Conservation (phyloP, 2,797 vertebrate genomes). For the Borostomias antarcticus region DNA sequence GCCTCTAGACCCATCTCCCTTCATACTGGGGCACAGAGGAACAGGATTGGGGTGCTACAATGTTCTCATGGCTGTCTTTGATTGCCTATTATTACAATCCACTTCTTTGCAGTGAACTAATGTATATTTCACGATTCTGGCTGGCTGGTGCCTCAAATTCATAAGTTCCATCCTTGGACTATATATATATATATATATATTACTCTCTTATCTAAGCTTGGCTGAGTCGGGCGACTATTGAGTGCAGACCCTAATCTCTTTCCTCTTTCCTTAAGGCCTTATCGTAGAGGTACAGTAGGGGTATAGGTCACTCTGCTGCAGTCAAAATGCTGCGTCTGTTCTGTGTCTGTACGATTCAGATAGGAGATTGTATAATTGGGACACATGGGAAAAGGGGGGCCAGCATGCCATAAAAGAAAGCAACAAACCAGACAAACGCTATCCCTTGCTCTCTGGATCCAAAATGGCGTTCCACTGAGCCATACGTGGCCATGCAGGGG, state of each 20-base stretch:
- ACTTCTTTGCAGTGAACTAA: conserved; percentile 21
- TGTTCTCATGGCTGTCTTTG: conserved; percentile 23
- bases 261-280: too few species aligned
- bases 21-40: conserved; percentile 59
- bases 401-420: conserved; percentile 63
- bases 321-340: conserved; percentile 40
- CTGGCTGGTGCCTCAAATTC: too few species aligned
- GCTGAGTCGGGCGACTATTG: conserved; percentile 19
- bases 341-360: conserved; percentile 40
- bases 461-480: conserved; percentile 50
- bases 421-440: conserved; percentile 51
- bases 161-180: too few species aligned
- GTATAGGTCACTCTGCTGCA: conserved; percentile 27
- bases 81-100: conserved; percentile 32
- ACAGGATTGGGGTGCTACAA: too few species aligned
- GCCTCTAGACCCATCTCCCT: conserved; percentile 58
- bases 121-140: too few species aligned
- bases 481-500: conserved; percentile 61
- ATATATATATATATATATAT: too few species aligned
- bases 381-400: conserved; percentile 51
- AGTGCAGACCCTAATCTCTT: conserved; percentile 16
- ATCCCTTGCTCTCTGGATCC: conserved; percentile 37
- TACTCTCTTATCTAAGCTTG: conserved; percentile 24
- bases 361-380: conserved; percentile 31
- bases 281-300: too few species aligned